phyloP scores from a whole-genome alignment of 1,140 invertebrate genomes.

The Drosophila aff. region DNA sequence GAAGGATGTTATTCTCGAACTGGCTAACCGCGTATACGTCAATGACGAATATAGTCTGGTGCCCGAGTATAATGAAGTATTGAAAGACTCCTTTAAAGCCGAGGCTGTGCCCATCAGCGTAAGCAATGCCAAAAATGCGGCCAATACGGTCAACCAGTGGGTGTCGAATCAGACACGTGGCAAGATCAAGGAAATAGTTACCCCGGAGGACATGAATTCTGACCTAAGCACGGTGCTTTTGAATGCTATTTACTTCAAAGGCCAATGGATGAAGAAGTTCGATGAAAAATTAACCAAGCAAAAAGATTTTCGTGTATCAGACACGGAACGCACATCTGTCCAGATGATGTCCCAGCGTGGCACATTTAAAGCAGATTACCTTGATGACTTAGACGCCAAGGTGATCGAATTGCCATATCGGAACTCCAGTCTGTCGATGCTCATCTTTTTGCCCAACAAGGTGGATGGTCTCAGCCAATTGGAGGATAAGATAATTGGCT shows the following conservation, averaged over 20 bases:
- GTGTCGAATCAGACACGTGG: neutral
- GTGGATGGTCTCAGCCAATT: neutral
- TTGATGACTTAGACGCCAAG: neutral
- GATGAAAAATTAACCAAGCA: rapidly evolving
- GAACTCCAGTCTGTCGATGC: neutral
- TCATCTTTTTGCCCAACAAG: neutral
- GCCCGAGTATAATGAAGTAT: neutral
- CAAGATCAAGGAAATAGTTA: neutral
- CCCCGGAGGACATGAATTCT: rapidly evolving
- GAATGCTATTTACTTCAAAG: constrained; percentile 3
- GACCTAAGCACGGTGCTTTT: neutral
- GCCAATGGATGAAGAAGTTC: neutral
- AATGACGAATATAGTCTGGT: neutral
- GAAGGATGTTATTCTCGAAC: neutral
- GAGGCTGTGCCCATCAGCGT: neutral
- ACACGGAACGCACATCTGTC: neutral
- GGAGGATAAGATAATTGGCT: neutral
- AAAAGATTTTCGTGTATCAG: neutral
- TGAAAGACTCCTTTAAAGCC: neutral
- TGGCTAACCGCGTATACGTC: neutral
- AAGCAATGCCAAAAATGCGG: neutral
- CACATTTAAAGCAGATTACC: neutral
- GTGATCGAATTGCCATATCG: neutral
- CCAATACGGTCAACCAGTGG: neutral
- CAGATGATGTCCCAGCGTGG: neutral